Evolutionary conservation across 2,888 invertebrate genomes (phyloP).

Genomic region (Notocelia uddmanniana): DNA sequence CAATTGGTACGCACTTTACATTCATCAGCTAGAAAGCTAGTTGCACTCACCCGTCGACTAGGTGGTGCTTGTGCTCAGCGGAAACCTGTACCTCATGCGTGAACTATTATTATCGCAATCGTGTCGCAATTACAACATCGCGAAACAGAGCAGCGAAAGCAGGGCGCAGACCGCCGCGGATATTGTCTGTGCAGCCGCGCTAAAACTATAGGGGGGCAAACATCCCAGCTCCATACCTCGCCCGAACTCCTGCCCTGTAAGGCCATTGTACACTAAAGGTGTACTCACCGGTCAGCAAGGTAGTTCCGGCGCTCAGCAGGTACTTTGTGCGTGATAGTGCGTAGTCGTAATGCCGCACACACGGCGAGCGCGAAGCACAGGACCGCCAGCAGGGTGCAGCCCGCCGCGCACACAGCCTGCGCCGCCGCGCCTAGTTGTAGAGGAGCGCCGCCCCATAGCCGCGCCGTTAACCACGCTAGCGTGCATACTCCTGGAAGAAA

Average conservation of each 20-base stretch:
- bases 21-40: too few species aligned
- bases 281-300: conserved; percentile 82
- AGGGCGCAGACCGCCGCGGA: too few species aligned
- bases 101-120: too few species aligned
- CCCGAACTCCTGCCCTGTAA: neutral
- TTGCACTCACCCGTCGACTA: too few species aligned
- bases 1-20: too few species aligned
- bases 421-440: conserved; percentile 84
- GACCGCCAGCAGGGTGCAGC: conserved; percentile 88
- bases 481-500: conserved; percentile 87
- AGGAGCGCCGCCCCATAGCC: conserved; percentile 87
- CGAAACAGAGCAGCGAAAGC: too few species aligned
- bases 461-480: conserved; percentile 88
- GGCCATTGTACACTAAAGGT: neutral
- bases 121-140: too few species aligned
- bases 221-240: too few species aligned
- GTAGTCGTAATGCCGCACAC: conserved; percentile 87
- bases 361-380: conserved; percentile 89
- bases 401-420: conserved; percentile 88
- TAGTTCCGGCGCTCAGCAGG: conserved; percentile 85
- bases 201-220: too few species aligned
- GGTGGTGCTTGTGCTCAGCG: too few species aligned
- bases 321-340: conserved; percentile 86
- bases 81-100: too few species aligned
- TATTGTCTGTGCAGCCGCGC: too few species aligned